Evolutionary conservation across 1,140 invertebrate genomes (phyloP), one percentile per base, ranked within the genome.

Genomic region (Drosophila sucinea): DNA sequence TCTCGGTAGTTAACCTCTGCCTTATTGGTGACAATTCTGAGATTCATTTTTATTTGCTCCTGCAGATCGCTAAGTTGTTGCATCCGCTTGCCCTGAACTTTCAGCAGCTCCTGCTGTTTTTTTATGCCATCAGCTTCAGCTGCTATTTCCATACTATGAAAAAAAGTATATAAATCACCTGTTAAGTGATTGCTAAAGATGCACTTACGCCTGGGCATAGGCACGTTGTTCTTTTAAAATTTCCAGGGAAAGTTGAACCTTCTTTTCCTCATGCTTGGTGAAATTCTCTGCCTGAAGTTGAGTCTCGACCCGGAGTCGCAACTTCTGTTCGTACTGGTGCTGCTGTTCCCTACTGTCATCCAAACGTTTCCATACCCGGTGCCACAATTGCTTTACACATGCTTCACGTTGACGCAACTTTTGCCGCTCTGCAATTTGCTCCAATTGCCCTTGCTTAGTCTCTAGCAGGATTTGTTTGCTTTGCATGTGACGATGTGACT

Each of bases 381-480:
- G 71, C 89, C 89, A 91, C 10, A 77, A 67, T 11, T 67, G n/a
- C 23, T 90, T 70, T 5, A 82, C 60, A 10, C 75, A 62, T 27
- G 72, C 75, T 27, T 83, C 77, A 1, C 65, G 56, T 0, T 75
- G 71, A 0, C 60, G 65, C 4, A 70, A 23, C 0, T 41, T 55
- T 64, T 74, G 75, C 27, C 77, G 70, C 33, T 91, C 89, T 41
- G 78, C 69, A 3, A 91, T 91, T 67, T 91, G 90, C 44, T 90
- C 65, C 4, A 91, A 70, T 2, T 91, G 90, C 2, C 74, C 77
- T 27, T 73, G 60, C 7, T 91, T 91, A 4, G 68, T 70, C 8
- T 85, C 79, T 41, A 90, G 10, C 0, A 91, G 74, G 0, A 91
- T 57, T 10, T 90, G 61, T 27, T 68, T 78, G 0, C 81, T 83